Conservation (phyloP, 2,888 invertebrate species). For the Pseudoips prasinana region DNA sequence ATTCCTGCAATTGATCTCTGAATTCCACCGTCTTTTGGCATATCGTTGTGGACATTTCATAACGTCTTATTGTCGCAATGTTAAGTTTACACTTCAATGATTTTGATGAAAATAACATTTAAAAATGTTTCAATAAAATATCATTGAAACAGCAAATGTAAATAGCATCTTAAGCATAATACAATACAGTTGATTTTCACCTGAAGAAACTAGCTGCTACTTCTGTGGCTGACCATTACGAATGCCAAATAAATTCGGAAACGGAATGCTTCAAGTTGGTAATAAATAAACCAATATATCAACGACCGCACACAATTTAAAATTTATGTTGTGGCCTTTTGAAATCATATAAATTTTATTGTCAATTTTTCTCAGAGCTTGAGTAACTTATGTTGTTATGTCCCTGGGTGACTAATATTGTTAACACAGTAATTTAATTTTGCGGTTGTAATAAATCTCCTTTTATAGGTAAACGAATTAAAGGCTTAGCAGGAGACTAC, state of each 20-base stretch:
- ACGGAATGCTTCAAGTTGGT: conserved; percentile 32
- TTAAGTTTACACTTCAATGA: conserved; percentile 14
- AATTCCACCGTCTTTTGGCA: not conserved
- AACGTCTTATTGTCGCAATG: too few relatives aligned
- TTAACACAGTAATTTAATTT: conserved; percentile 27
- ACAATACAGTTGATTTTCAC: conserved; percentile 12
- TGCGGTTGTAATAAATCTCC: conserved; percentile 46
- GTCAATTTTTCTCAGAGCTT: conserved; percentile 26
- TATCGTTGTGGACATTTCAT: conserved; percentile 6
- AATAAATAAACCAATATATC: conserved; percentile 37
- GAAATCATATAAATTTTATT: conserved; percentile 35
- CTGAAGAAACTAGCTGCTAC: conserved; percentile 4
- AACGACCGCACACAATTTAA: conserved; percentile 27
- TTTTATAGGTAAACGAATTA: conserved; percentile 33
- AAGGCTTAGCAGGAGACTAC: conserved; percentile 18
- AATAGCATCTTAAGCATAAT: too few relatives aligned
- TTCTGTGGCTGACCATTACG: conserved; percentile 25
- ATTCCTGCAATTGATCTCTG: too few relatives aligned
- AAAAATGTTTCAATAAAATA: conserved; percentile 3
- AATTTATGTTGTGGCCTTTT: conserved; percentile 34
- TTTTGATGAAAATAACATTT: conserved; percentile 12
- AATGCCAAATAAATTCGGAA: conserved; percentile 41
- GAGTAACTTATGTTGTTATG: conserved; percentile 14
- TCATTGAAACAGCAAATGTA: too few relatives aligned
- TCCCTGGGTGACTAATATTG: conserved; percentile 39